Percentiles rank a stretch among this genome's conserved stretches.
phyloP scores from a whole-genome alignment of 2,113 vertebrate genomes.

The Salvelinus sp. region DNA sequence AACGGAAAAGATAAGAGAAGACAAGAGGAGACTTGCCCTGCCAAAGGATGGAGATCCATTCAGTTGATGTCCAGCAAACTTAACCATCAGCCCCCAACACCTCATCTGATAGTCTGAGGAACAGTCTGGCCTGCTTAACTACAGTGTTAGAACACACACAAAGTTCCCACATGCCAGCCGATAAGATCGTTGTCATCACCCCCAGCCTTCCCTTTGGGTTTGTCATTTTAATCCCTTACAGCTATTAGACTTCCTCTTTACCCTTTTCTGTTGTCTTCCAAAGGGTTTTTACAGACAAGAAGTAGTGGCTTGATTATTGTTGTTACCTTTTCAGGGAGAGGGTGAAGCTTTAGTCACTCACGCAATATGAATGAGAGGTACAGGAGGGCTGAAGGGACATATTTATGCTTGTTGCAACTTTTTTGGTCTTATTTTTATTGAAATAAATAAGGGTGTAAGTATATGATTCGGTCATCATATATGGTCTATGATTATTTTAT shows the following conservation, averaged over 20 bases:
- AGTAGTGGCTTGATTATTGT: neutral
- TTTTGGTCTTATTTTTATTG: slow-evolving; percentile 61
- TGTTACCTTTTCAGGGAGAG: slow-evolving; percentile 88
- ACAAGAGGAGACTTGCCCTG: slow-evolving; percentile 84
- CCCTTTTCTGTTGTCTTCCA: slow-evolving; percentile 88
- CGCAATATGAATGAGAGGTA: slow-evolving; percentile 82
- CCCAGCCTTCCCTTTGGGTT: slow-evolving; percentile 71
- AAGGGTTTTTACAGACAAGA: slow-evolving; percentile 74
- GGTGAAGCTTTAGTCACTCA: slow-evolving; percentile 91
- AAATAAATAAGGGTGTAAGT: slow-evolving; percentile 81
- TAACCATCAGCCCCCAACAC: slow-evolving; percentile 61
- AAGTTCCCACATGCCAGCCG: neutral
- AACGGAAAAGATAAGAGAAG: slow-evolving; percentile 14
- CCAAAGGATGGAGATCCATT: slow-evolving; percentile 95
- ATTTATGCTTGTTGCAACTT: slow-evolving; percentile 63
- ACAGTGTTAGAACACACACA: neutral
- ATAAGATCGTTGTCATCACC: slow-evolving; percentile 57
- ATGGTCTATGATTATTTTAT: slow-evolving; percentile 59
- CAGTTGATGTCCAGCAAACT: slow-evolving; percentile 24
- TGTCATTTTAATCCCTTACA: slow-evolving; percentile 31
- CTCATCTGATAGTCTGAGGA: neutral
- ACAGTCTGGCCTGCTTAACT: neutral
- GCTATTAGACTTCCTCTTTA: slow-evolving; percentile 66
- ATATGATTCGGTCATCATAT: slow-evolving; percentile 69
- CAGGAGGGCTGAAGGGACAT: slow-evolving; percentile 70